phyloP scores from a whole-genome alignment of 2,113 vertebrate genomes.

The Brachypodius melanocephalos region DNA sequence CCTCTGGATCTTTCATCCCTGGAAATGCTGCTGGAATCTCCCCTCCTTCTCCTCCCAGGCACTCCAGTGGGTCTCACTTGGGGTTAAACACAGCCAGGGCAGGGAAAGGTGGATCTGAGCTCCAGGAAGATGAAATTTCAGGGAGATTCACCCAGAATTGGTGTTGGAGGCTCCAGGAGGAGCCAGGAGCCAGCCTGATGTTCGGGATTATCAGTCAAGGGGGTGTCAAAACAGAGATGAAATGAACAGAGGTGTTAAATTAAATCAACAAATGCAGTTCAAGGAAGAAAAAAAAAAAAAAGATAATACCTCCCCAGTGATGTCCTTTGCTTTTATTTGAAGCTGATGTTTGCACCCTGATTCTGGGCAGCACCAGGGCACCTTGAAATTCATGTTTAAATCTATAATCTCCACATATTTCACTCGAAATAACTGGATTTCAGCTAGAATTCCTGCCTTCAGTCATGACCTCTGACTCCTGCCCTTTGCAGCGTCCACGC shows the following conservation, averaged over 20 bases:
- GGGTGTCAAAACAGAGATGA: background rate
- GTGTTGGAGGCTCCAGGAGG: background rate
- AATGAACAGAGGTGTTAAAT: background rate
- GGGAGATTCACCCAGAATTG: fast-evolving
- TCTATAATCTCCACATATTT: background rate
- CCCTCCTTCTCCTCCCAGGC: too few relatives aligned
- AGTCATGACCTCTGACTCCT: background rate
- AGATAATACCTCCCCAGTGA: background rate
- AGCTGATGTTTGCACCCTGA: background rate
- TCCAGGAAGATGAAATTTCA: background rate
- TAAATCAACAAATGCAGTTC: background rate
- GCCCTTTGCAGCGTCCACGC: background rate
- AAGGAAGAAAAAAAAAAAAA: fast-evolving
- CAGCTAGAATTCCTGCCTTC: background rate
- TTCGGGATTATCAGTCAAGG: fast-evolving
- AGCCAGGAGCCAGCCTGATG: fast-evolving
- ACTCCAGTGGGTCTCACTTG: background rate
- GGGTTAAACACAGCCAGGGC: background rate
- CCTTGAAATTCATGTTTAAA: background rate
- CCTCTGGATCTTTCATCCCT: too few relatives aligned
- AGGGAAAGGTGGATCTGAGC: background rate
- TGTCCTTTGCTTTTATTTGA: background rate
- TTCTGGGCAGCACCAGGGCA: fast-evolving
- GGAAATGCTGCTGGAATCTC: background rate
- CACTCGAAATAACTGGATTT: fast-evolving